A percentile compares a stretch with the other conserved stretches of the same genome.
These are phyloP conservation scores for Chromoteleia sp. DNA, from an alignment of 2,888 invertebrate species.

Conservation along the genomic window DNA sequence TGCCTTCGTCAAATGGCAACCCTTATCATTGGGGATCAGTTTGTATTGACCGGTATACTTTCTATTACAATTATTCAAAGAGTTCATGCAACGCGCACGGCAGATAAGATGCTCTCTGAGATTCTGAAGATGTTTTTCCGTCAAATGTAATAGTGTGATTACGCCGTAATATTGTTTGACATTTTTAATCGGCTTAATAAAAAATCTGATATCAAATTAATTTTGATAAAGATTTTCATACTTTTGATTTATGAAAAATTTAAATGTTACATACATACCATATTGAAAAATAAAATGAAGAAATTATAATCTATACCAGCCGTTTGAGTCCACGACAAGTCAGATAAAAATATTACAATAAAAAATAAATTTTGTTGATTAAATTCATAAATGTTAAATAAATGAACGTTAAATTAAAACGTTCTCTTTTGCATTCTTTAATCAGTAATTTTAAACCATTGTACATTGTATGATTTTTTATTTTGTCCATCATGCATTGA, in stretches of 20 bases:
- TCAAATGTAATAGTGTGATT: conserved; percentile 44
- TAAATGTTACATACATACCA: too few species aligned
- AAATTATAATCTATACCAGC: too few species aligned
- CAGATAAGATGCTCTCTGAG: conserved; percentile 34
- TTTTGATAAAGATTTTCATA: neutral
- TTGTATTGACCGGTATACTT: conserved; percentile 7
- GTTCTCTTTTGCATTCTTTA: too few species aligned
- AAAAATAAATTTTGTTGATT: too few species aligned
- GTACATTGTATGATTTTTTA: too few species aligned
- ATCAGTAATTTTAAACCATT: too few species aligned
- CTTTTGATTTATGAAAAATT: neutral
- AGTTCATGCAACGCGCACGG: conserved; percentile 4
- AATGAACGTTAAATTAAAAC: too few species aligned
- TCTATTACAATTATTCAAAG: conserved; percentile 18
- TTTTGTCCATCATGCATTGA: too few species aligned
- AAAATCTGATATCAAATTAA: neutral
- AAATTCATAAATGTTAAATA: too few species aligned
- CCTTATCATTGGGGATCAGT: conserved; percentile 25
- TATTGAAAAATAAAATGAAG: too few species aligned
- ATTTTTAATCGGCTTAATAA: conserved; percentile 7
- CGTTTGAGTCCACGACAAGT: too few species aligned
- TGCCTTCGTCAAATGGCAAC: conserved; percentile 4
- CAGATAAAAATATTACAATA: too few species aligned
- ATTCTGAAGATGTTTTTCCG: conserved; percentile 39
- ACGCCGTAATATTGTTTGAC: conserved; percentile 7